Base-by-base conservation (phyloP, 2,888 invertebrate species). In the Aproaerema taeniolella region DNA sequence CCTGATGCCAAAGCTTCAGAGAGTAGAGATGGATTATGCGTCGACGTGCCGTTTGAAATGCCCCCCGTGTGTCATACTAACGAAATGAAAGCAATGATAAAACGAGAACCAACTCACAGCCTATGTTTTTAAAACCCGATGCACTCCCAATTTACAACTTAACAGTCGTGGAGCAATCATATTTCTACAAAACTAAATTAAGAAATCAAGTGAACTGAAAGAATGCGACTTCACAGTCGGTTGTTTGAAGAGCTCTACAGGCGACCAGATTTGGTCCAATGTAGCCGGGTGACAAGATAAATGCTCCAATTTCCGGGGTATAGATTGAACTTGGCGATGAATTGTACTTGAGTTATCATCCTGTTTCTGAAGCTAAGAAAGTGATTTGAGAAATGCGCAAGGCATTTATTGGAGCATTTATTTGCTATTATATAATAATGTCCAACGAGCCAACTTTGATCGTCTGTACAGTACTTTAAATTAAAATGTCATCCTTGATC, bases 51-150 rank as follows among this genome's bases (percentile, higher is more conserved):
- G 75, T 78, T 80, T 75, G 71, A 71, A 74, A 74, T 66, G 68
- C 71, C 66, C 66, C 65, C 67, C 40, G 58, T 60, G 58, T 67
- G 60, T 63, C 61, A 67, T 65, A 54, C 58, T 66, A 64, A 61
- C 56, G 55, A 58, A 63, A 76, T 64, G 61, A 76, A 81, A 81
- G 74, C 71, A 70, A 65, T 67, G 61, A 67, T 67, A 67, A 73
- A 79, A 79, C 67, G 74, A 82, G 79, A 80, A 82, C 81, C 81
- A 78, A 80, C 81, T 83, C 85, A 86, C 85, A 86, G 85, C 85
- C 85, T 79, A 76, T 71, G 67, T 73, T 73, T n/a, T 55, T 67
- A 64, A 68, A 74, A 80, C 70, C 72, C 75, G 72, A 67, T 68
- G 67, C 69, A 57, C 65, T 67, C 63, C 61, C 58, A 56, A 64